Evolutionary conservation across 2,888 invertebrate genomes (phyloP), one percentile per base, ranked within the genome.

Genomic region (Taenaris catops): DNA sequence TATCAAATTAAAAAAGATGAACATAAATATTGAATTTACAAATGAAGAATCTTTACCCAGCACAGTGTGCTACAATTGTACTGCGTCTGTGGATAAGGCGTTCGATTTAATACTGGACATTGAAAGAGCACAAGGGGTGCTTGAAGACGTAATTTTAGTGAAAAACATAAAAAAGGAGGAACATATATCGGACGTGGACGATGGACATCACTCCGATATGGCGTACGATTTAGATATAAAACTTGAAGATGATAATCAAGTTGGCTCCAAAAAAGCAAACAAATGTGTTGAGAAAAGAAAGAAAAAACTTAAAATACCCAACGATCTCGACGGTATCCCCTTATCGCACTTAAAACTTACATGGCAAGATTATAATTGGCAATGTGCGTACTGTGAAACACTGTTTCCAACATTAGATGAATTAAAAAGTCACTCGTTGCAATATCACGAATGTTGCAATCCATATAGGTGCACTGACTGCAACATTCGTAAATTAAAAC

Each of bases 391-490:
- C 23, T 81, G 81, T 32, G 73, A 63, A 10, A 68, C 68, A 0
- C 50, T 65, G 28, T 79, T 78, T 34, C 44, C 59, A 0, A 59
- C 45, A 1, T 38, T 70, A 1, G 58, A 68, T 0, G 78, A 78
- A 18, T 61, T 92, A 8, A 79, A 87, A 35, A 70, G 72, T 3
- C 92, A 93, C 62, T 89, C 90, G 12, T 78, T 88, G 45, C 72
- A 80, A 19, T 81, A 83, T 33, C 92, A 92, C 51, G 86, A 88
- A 36, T 87, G 89, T 41, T 86, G 89, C 28, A 87, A 90, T 7
- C 87, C 90, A 21, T 92, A 89, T 54, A 81, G 89, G 53, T 93
- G 93, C 54, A 88, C 88, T 0, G 90, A 92, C 50, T 93, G 93
- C 48, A 72, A 73, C 24, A 46, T 52, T 1, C 58, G 65, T 1